Evolutionary conservation across 2,888 invertebrate genomes (phyloP), one percentile per base, ranked within the genome.

Genomic region (Thymelicus sylvestris): DNA sequence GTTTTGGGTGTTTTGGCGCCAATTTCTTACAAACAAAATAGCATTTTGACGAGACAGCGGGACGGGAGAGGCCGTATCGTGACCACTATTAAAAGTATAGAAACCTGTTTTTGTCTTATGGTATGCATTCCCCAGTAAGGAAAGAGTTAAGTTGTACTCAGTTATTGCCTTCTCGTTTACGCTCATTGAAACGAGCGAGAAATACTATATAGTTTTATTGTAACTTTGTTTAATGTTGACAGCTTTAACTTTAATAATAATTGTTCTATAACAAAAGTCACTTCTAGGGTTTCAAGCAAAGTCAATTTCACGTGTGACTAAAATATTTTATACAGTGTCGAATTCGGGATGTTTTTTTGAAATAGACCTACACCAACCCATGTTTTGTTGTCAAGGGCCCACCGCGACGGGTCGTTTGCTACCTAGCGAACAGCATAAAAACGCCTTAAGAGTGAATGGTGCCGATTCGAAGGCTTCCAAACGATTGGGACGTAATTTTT

Each of bases 31-130:
- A 64, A 74, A 78, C 74, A 75, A 57, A 69, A 60, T 78, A 74
- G 78, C 77, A 76, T 77, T 67, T 76, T 78, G 80, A 78, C 78
- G 80, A 81, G 81, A 82, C 81, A 79, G 81, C 76, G 79, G 79
- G 79, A 79, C 81, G 79, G 82, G 79, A 77, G 79, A 77, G 78
- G 79, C 87, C 71, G 72, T 65, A 74, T 74, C 90, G 88, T 87
- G 91, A 89, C 90, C 85, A 90, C 89, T 88, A 89, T 86, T 88
- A 87, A n/a, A n/a, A 86, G 87, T 90, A 88, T 85, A 82, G 80
- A 88, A 93, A 94, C 93, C 91, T 83, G 94, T 93, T 94, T 87
- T 82, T 81, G 86, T 81, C 78, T 83, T 81, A 81, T 84, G 92
- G 91, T 89, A 92, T 92, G 92, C 88, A 86, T 79, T 78, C 77